phyloP scores from a whole-genome alignment of 2,113 vertebrate genomes.

The Gymnorhina tibicen region DNA sequence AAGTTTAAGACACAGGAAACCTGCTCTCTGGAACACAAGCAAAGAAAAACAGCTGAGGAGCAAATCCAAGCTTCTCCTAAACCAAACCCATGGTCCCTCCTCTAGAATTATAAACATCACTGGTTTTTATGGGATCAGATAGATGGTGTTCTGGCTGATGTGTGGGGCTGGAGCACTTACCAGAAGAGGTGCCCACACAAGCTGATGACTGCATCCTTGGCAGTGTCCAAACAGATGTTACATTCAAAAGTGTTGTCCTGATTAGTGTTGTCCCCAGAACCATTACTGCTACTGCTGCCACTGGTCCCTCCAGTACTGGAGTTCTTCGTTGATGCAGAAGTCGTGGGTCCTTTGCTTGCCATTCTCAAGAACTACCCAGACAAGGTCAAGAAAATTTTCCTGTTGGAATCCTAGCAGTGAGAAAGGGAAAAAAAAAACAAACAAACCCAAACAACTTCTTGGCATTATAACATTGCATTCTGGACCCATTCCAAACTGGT shows the following conservation, averaged over 20 bases:
- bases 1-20: neutral
- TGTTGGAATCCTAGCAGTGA: conserved; percentile 34
- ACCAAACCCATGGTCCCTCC: neutral
- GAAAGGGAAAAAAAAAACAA: neutral
- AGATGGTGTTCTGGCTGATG: neutral
- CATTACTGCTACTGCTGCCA: conserved; percentile 74
- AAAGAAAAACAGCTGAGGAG: neutral
- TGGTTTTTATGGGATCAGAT: neutral
- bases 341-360: conserved; percentile 83
- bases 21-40: neutral
- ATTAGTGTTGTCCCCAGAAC: conserved; percentile 75
- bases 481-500: neutral
- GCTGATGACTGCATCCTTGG: conserved; percentile 98
- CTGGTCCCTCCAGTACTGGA: conserved; percentile 78
- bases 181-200: conserved; percentile 98
- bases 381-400: neutral
- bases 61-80: neutral
- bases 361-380: conserved; percentile 64
- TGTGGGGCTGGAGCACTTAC: conserved; percentile 63
- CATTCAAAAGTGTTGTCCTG: conserved; percentile 98
- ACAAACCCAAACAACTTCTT: neutral
- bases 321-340: conserved; percentile 78
- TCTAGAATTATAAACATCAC: neutral
- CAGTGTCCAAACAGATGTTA: conserved; percentile 97
- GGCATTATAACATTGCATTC: neutral